Evolutionary conservation across 2,888 invertebrate species (phyloP).

Genomic region (Ecliptopera silaceata): DNA sequence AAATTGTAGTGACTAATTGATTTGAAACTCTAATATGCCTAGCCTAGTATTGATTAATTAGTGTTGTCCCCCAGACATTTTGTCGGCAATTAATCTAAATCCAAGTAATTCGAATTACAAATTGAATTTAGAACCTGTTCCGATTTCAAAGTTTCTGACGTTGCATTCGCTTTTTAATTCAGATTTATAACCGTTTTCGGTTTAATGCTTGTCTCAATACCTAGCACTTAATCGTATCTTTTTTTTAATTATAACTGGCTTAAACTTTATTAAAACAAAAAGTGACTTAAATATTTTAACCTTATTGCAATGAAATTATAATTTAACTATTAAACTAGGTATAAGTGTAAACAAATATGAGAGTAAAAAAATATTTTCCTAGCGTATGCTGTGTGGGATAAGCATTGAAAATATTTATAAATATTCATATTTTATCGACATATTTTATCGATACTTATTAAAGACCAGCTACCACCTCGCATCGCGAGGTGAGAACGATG

Average conservation of each 20-base stretch:
- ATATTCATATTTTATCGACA: conserved; percentile 80
- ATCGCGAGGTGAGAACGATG: conserved; percentile 82
- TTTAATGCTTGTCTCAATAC: conserved; percentile 56
- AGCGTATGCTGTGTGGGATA: conserved; percentile 47
- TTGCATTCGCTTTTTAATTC: conserved; percentile 54
- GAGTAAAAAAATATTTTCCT: conserved; percentile 30
- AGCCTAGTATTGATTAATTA: conserved; percentile 67
- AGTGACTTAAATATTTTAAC: conserved; percentile 3
- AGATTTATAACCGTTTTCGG: conserved; percentile 61
- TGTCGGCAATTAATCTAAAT: conserved; percentile 71
- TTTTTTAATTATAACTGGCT: conserved; percentile 49
- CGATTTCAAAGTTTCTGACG: conserved; percentile 52
- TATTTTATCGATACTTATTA: conserved; percentile 83
- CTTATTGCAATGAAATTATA: conserved; percentile 11
- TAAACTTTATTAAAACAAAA: conserved; percentile 29
- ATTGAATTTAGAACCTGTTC: conserved; percentile 70
- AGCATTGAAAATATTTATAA: conserved; percentile 79
- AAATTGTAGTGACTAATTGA: conserved; percentile 59
- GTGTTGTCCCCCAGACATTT: conserved; percentile 72
- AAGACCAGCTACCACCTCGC: conserved; percentile 81
- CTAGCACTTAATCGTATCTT: conserved; percentile 49
- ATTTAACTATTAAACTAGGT: background rate
- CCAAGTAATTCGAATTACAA: conserved; percentile 65
- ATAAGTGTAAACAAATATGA: conserved; percentile 28
- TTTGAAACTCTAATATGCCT: conserved; percentile 52